Base-by-base conservation (phyloP, 2,113 vertebrate genomes). In the Rhinolophus sinicus region DNA sequence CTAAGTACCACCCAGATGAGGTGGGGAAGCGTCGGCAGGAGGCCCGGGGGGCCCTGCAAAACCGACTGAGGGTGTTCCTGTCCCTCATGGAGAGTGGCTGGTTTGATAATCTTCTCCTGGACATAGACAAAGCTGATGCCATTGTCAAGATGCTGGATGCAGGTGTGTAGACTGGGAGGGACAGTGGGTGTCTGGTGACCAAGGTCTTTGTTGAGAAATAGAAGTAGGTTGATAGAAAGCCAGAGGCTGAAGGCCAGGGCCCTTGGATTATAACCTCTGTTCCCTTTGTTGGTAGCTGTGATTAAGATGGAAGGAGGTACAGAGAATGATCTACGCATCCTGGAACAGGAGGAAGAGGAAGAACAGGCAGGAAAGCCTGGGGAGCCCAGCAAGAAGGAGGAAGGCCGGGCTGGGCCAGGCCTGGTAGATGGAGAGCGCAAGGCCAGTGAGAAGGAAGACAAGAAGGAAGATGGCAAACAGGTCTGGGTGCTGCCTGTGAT, bases 261-360 rank as follows among this genome's bases (percentile, higher is more conserved):
- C 24, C 24, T 58, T 52, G 69, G 83, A 67, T 62, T 76, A 5
- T 93, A 78, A 92, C 14, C 28, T 88, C 4, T 47, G 44, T 9
- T 96, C 54, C 19, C 33, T 24, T 90, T 38, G 2, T 86, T 80
- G 75, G 15, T 84, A 99, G 99, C 99, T 16, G 99, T 99, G 84
- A 99, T 99, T 96, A 99, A 99, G 98, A 99, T 99, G 99, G 99
- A 99, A 97, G 99, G 99, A 70, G 99, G 99, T 12, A 99, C 99
- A 0, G 99, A 99, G 88, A 98, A 99, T 2, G 99, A 99, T 75
- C 98, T 99, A 80, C 99, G 99, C 15, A 99, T 99, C 93, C 97
- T 99, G 95, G 99, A 99, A 73, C 98, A 99, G 97, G 99, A 99
- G 97, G 99, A 99, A 62, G 98, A 98, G 52, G 98, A 99, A 38